phyloP scores from a whole-genome alignment of 2,888 invertebrate species.

The Deilephila elpenor region DNA sequence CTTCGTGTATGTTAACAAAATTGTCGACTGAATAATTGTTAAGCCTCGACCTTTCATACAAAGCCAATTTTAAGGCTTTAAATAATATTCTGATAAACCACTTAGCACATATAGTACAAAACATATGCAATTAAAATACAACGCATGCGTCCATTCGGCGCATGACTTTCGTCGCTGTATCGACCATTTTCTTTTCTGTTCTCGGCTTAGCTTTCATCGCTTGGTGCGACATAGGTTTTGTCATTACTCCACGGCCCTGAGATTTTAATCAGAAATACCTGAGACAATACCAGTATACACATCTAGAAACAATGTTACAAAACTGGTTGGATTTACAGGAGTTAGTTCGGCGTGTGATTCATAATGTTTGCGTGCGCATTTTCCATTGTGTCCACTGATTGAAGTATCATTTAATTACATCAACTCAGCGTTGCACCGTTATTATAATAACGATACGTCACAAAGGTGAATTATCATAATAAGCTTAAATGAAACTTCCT shows the following conservation, averaged over 20 bases:
- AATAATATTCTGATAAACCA: not conserved
- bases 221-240: not conserved
- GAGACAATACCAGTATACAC: constrained; percentile 6
- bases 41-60: no score
- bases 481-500: not conserved
- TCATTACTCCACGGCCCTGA: not conserved
- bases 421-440: not conserved
- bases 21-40: no score
- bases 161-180: not conserved
- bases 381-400: constrained; percentile 34
- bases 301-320: constrained; percentile 34
- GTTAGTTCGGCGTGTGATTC: constrained; percentile 34
- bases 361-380: constrained; percentile 33
- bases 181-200: not conserved
- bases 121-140: constrained; percentile 5
- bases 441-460: not conserved
- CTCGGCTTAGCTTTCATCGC: no score
- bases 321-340: constrained; percentile 33
- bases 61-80: no score
- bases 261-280: constrained; percentile 16
- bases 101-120: not conserved
- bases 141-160: constrained; percentile 1
- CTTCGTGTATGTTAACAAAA: no score
- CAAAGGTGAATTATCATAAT: not conserved
- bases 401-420: constrained; percentile 15